Percentiles rank a stretch among this genome's conserved stretches.
These are phyloP conservation scores for Mesorhabditis sp. DNA, from an alignment of 2,888 invertebrate genomes.

Conservation along the genomic window DNA sequence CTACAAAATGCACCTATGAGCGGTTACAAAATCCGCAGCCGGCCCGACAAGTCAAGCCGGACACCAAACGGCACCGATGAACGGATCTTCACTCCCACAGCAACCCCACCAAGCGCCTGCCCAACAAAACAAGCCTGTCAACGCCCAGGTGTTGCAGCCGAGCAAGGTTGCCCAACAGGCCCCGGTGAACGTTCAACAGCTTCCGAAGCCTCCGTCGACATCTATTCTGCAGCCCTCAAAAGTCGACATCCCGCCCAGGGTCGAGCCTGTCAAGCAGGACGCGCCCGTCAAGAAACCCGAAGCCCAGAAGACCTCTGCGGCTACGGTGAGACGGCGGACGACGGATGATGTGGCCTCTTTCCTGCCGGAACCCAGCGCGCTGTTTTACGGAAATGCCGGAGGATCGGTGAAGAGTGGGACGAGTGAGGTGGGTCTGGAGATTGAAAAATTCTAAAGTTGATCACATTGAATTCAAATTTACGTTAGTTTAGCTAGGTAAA, in stretches of 20 bases:
- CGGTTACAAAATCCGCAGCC: background rate
- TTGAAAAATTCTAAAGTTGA: too few relatives aligned
- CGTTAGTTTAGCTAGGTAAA: too few relatives aligned
- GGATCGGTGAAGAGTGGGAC: too few relatives aligned
- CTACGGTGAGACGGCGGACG: background rate
- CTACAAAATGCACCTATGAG: background rate
- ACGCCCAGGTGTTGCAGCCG: background rate
- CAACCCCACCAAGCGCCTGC: background rate
- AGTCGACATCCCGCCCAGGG: background rate
- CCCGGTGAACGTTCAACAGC: background rate
- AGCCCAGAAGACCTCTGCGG: background rate
- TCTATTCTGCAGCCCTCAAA: background rate
- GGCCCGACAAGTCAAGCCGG: background rate
- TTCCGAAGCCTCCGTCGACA: too few relatives aligned
- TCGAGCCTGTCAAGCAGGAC: background rate
- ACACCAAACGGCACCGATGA: background rate
- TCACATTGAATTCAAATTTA: too few relatives aligned
- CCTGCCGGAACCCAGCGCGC: background rate
- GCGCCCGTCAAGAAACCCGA: background rate
- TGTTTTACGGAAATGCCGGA: background rate
- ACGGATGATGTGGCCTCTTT: background rate
- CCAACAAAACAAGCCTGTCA: background rate
- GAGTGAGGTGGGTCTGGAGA: too few relatives aligned
- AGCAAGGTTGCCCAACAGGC: background rate
- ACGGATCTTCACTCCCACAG: background rate